A percentile compares a stretch with the other conserved stretches of the same genome.
These are phyloP conservation scores for Sebastes oblongus DNA, from an alignment of 2,797 vertebrate species.

Conservation along the genomic window DNA sequence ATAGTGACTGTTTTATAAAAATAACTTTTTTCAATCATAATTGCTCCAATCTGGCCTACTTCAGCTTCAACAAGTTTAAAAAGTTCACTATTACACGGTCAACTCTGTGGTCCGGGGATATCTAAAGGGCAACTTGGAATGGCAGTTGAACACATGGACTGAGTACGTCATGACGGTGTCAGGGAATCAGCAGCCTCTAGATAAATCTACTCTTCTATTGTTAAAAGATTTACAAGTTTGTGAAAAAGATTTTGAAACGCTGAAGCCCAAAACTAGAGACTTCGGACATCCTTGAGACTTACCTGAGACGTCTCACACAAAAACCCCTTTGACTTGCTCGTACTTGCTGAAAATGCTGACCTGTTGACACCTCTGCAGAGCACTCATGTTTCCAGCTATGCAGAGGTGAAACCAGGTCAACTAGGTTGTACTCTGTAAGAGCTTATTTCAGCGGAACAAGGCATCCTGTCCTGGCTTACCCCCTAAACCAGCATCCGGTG, in stretches of 20 bases:
- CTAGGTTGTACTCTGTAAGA: slow-evolving; percentile 23
- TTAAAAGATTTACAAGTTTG: not conserved
- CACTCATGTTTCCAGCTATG: slow-evolving; percentile 62
- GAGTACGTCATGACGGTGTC: not conserved
- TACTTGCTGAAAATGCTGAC: slow-evolving; percentile 60
- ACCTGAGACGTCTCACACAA: slow-evolving; percentile 36
- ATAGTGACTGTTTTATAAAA: no score
- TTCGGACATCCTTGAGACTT: slow-evolving; percentile 15
- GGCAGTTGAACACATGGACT: not conserved
- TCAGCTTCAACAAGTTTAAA: not conserved
- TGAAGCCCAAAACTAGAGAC: not conserved
- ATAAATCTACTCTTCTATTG: not conserved
- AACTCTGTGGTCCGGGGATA: not conserved
- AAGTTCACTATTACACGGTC: not conserved
- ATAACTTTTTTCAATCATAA: no score
- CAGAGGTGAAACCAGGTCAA: slow-evolving; percentile 66
- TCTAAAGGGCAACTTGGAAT: not conserved
- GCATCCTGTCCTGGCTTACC: slow-evolving; percentile 15
- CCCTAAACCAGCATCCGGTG: slow-evolving; percentile 16
- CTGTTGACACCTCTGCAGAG: slow-evolving; percentile 68
- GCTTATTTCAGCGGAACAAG: slow-evolving; percentile 38
- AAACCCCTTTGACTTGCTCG: slow-evolving; percentile 34
- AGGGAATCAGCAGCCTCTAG: not conserved
- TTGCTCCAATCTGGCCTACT: no score
- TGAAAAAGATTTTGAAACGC: not conserved